Evolutionary conservation across 2,888 invertebrate species (phyloP), one percentile per base, ranked within the genome.

Genomic region (Pyrocoelia pectoralis): DNA sequence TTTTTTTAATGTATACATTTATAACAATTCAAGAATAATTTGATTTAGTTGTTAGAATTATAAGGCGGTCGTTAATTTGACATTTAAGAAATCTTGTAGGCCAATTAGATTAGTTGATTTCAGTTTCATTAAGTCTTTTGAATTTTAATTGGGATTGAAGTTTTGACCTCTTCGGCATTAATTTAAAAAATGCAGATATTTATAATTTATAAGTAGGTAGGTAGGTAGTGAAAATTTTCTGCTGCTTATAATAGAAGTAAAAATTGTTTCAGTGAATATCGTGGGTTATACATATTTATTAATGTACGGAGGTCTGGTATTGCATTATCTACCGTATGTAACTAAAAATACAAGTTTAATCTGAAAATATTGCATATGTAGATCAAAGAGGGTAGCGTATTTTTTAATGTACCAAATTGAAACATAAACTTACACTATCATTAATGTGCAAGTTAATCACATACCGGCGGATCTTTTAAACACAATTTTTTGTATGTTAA

Each of bases 11-110:
- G 33, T 17, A 18, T 15, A 46, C 46, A 46, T 46, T 46, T 46
- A 15, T 17, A 46, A 46, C 46, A 46, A 46, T 46, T 46, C 17
- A 18, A 17, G 18, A 17, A 18, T 46, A 46, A 46, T 46, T 46
- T 46, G 17, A 46, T 46, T 46, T 46, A 46, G 46, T 17, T 15
- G 46, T 46, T 46, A 46, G 46, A 46, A 17, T 46, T 46, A 46
- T 17, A 18, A 5, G 18, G 17, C 46, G 17, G 46, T 46, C 46
- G 46, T 46, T 18, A 46, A 46, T 46, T 46, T 17, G 13, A 18
- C 10, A 17, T 46, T 46, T 46, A 10, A 46, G 15, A 46, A 46
- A 46, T 17, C 17, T 33, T 33, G 33, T 33, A 2, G n/a, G 33
- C 33, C 2, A 33, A n/a, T n/a, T 33, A 33, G 33, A 33, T 33